Evolutionary conservation across 1,140 invertebrate species (phyloP).

Genomic region (Drosophila elegans): DNA sequence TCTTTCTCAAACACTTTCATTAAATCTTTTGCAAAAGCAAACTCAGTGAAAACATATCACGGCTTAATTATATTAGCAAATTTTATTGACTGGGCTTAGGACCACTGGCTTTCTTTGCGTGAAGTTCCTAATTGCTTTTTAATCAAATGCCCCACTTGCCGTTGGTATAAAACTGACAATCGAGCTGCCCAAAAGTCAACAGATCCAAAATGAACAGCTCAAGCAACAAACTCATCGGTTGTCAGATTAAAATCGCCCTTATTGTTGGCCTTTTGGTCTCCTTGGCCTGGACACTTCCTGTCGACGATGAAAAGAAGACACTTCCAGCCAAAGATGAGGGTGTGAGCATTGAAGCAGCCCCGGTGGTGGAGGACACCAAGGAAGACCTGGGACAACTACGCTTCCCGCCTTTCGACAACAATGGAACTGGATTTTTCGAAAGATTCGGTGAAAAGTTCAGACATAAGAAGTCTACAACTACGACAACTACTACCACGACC

Average conservation of each 20-base stretch:
- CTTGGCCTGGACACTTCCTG: slow-evolving; percentile 28
- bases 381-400: slow-evolving; percentile 8
- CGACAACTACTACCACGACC: background rate
- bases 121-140: slow-evolving; percentile 41
- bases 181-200: background rate
- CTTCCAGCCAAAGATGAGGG: background rate
- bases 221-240: slow-evolving; percentile 11
- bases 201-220: slow-evolving; percentile 20
- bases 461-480: slow-evolving; percentile 11
- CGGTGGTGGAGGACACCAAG: background rate
- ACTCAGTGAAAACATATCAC: background rate
- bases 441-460: slow-evolving; percentile 31
- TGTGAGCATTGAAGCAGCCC: background rate
- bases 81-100: slow-evolving; percentile 16
- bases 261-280: slow-evolving; percentile 30
- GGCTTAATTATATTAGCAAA: slow-evolving; percentile 40
- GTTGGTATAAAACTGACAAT: slow-evolving; percentile 28
- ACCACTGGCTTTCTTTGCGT: slow-evolving; percentile 14
- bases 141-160: slow-evolving; percentile 33
- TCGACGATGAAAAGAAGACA: slow-evolving; percentile 4
- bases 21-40: slow-evolving; percentile 4
- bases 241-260: slow-evolving; percentile 9
- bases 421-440: slow-evolving; percentile 19
- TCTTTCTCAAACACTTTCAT: slow-evolving; percentile 25
- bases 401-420: slow-evolving; percentile 18